Evolutionary conservation across 2,888 invertebrate species (phyloP).

Genomic region (Drosophila monieri): DNA sequence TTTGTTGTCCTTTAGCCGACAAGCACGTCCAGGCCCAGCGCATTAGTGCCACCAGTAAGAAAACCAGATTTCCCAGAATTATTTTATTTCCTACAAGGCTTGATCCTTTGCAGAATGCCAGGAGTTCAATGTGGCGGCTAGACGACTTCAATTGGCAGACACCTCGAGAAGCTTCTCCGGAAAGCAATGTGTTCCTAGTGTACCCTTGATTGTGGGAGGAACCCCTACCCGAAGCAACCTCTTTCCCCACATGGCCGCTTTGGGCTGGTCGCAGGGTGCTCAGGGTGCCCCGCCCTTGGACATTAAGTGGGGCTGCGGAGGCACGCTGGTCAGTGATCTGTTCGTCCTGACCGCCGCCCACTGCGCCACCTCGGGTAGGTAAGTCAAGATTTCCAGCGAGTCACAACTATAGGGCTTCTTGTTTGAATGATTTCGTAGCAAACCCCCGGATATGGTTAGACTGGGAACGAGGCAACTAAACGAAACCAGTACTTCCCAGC

Average conservation of each 20-base stretch:
- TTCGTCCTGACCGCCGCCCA: constrained; percentile 86
- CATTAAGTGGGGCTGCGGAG: constrained; percentile 82
- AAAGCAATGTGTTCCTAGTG: constrained; percentile 81
- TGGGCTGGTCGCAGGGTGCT: constrained; percentile 81
- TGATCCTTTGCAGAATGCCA: constrained; percentile 84
- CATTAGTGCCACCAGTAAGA: constrained; percentile 80
- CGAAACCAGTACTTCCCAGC: constrained; percentile 81
- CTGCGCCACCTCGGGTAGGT: constrained; percentile 83
- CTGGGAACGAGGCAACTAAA: constrained; percentile 85
- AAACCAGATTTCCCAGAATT: background rate
- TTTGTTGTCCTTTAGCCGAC: constrained; percentile 81
- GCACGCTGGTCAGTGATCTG: constrained; percentile 84
- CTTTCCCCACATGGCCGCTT: constrained; percentile 86
- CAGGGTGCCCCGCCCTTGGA: constrained; percentile 19
- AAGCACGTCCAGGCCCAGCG: constrained; percentile 75
- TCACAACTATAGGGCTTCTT: constrained; percentile 6
- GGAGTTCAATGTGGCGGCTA: constrained; percentile 84
- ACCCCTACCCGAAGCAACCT: constrained; percentile 84
- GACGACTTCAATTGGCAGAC: constrained; percentile 60
- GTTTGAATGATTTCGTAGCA: constrained; percentile 73
- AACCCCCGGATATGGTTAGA: constrained; percentile 85
- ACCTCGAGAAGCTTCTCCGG: constrained; percentile 67
- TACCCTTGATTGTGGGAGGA: constrained; percentile 86
- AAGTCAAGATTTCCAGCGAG: constrained; percentile 28
- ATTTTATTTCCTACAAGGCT: background rate